These are phyloP conservation scores for Characodon lateralis DNA, from an alignment of 2,797 vertebrate species.

Conservation along the genomic window DNA sequence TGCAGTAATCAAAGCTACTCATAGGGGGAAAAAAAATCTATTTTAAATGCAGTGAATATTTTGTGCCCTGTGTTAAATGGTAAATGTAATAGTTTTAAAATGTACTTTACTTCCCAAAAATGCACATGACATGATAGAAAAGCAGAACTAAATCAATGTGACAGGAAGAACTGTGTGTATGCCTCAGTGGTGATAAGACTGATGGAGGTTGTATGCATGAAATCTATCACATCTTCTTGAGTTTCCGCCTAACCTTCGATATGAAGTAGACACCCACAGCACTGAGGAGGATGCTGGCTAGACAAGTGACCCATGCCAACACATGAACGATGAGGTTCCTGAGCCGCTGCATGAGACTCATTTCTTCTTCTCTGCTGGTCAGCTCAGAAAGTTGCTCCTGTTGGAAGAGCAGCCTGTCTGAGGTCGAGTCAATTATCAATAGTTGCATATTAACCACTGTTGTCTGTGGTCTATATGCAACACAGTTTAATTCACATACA, in stretches of 20 bases:
- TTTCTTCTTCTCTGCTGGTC: slow-evolving; percentile 19
- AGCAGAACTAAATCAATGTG: slow-evolving; percentile 34
- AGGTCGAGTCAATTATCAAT: background rate
- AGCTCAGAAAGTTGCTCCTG: slow-evolving; percentile 87
- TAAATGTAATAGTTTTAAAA: background rate
- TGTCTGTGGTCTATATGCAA: background rate
- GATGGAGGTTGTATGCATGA: background rate
- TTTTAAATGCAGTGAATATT: background rate
- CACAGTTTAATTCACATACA: background rate
- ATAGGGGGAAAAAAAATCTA: background rate
- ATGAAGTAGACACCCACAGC: slow-evolving; percentile 66
- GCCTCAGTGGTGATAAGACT: background rate
- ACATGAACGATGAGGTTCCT: slow-evolving; percentile 12
- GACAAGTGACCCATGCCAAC: slow-evolving; percentile 76
- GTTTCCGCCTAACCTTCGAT: slow-evolving; percentile 51
- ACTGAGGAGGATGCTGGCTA: slow-evolving; percentile 66
- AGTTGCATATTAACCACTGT: background rate
- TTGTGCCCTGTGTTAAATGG: background rate
- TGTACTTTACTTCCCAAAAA: background rate
- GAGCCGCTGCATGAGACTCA: slow-evolving; percentile 56
- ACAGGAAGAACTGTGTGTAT: slow-evolving; percentile 7
- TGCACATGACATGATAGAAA: slow-evolving; percentile 19
- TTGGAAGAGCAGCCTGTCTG: background rate
- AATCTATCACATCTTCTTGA: background rate
- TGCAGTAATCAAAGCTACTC: background rate